phyloP scores from a whole-genome alignment of 2,113 vertebrate genomes.

The Coregonus clupeaformis region DNA sequence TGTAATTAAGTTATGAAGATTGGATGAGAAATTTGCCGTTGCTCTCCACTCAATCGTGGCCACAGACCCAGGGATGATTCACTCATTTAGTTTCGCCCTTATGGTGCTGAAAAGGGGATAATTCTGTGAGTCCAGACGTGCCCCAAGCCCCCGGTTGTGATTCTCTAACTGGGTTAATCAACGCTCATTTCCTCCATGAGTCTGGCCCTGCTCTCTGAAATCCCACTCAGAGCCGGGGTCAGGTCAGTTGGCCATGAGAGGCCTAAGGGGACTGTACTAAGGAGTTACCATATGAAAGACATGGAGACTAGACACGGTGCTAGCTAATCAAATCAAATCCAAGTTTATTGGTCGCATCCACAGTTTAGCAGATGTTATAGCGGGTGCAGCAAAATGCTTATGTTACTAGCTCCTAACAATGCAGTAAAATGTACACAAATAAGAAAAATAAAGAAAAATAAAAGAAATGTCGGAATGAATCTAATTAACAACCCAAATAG shows the following conservation, averaged over 20 bases:
- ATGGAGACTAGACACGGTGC: too few relatives aligned
- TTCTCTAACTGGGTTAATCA: constrained; percentile 4
- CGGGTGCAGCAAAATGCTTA: too few relatives aligned
- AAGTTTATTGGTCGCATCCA: too few relatives aligned
- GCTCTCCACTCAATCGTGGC: not conserved
- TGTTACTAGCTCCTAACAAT: too few relatives aligned
- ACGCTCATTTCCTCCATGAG: not conserved
- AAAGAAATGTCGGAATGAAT: too few relatives aligned
- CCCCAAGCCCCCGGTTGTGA: not conserved
- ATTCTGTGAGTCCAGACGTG: constrained; percentile 6
- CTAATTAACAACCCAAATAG: too few relatives aligned
- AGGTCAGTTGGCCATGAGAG: not conserved
- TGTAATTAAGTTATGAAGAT: constrained; percentile 12
- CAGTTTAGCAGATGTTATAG: too few relatives aligned
- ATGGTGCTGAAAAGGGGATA: not conserved
- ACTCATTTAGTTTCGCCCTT: not conserved
- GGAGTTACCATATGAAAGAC: too few relatives aligned
- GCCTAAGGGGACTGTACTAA: not conserved
- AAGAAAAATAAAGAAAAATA: too few relatives aligned
- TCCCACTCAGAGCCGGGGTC: not conserved
- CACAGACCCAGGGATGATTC: constrained; percentile 1
- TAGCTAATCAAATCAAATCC: too few relatives aligned
- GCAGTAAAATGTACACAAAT: too few relatives aligned
- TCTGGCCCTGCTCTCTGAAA: not conserved
- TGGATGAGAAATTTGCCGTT: constrained; percentile 16